Conservation (phyloP, 2,797 vertebrate species). For the Melanotaenia parkinsoni region DNA sequence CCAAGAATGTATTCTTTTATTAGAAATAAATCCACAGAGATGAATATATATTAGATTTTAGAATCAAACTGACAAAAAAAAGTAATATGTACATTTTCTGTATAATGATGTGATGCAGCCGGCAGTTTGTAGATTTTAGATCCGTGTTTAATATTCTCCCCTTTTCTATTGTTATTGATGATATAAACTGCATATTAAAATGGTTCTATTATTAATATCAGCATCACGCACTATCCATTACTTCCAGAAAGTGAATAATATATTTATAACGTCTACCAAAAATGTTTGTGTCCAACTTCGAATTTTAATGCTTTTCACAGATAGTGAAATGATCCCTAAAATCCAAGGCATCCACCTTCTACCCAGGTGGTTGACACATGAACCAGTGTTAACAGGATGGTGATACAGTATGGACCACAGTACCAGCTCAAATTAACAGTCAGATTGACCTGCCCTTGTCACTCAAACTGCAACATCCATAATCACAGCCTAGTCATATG, state of each 20-base stretch:
- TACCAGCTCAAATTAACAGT: constrained; percentile 41
- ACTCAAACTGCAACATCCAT: constrained; percentile 60
- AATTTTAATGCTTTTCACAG: constrained; percentile 2
- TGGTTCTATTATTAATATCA: neutral
- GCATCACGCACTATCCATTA: neutral
- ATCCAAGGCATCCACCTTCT: constrained; percentile 2
- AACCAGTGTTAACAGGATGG: constrained; percentile 43
- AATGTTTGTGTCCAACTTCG: constrained; percentile 14
- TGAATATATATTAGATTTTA: too few species aligned
- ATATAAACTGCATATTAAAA: neutral
- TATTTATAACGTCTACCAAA: constrained; percentile 2
- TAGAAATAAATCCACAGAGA: too few species aligned
- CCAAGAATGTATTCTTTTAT: too few species aligned
- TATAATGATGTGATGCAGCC: too few species aligned
- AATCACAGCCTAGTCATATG: constrained; percentile 56
- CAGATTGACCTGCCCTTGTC: constrained; percentile 51
- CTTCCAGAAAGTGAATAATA: neutral
- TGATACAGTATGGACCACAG: constrained; percentile 19
- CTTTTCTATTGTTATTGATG: neutral
- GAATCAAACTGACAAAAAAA: too few species aligned
- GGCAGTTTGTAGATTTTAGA: too few species aligned
- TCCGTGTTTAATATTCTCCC: neutral
- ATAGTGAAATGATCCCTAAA: constrained; percentile 8
- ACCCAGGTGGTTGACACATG: constrained; percentile 42
- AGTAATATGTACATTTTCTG: too few species aligned